These are phyloP conservation scores for Odontamblyopus lacepedii DNA, from an alignment of 2,797 vertebrate species.

Conservation along the genomic window DNA sequence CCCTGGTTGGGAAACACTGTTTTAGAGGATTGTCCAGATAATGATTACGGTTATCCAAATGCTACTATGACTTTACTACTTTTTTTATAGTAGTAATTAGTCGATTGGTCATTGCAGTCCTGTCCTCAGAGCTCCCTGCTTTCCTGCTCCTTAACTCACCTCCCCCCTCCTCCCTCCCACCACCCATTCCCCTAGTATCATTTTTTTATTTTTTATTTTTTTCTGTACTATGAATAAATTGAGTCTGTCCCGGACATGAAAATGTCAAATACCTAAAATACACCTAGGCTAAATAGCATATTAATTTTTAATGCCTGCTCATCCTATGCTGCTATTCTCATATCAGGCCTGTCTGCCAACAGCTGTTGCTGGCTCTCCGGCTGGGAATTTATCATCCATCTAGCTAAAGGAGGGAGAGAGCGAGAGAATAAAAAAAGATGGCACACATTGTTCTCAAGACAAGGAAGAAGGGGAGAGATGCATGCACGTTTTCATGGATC, in stretches of 20 bases:
- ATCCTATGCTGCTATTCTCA: conserved; percentile 89
- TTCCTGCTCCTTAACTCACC: conserved; percentile 23
- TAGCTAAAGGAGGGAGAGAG: conserved; percentile 71
- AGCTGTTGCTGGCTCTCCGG: conserved; percentile 85
- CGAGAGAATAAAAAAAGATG: conserved; percentile 53
- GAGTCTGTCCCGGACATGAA: conserved; percentile 86
- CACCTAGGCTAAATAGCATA: conserved; percentile 89
- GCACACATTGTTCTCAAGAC: conserved; percentile 72
- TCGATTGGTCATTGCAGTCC: too few species aligned
- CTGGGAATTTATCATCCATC: conserved; percentile 86
- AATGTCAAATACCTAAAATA: conserved; percentile 91
- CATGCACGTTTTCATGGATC: conserved; percentile 67
- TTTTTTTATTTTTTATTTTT: conserved; percentile 67
- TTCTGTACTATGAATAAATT: conserved; percentile 85
- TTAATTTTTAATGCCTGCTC: conserved; percentile 88
- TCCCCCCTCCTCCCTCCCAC: conserved; percentile 16
- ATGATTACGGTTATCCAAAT: too few species aligned
- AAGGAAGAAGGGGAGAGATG: conserved; percentile 61
- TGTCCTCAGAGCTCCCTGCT: conserved; percentile 37
- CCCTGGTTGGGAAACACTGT: too few species aligned
- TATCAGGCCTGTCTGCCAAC: conserved; percentile 87
- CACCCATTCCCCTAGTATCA: conserved; percentile 55
- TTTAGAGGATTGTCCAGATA: too few species aligned
- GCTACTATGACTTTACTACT: too few species aligned
- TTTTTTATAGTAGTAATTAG: too few species aligned